Base-by-base conservation (phyloP, 2,797 vertebrate species). In the Halcyon chelicuti region DNA sequence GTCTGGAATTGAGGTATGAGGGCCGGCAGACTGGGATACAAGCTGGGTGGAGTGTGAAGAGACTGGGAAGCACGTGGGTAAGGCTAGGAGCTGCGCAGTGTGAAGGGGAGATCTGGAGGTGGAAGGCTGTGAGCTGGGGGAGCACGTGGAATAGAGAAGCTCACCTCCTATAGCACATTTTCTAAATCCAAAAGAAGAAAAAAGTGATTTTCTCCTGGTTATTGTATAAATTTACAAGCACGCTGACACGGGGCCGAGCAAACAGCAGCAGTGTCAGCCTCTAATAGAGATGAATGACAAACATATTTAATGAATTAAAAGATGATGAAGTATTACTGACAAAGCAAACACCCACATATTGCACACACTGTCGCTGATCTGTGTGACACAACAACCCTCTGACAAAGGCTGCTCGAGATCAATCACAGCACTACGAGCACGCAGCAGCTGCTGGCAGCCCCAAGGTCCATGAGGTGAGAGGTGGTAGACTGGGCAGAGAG, bases 251-350 rank as follows among this genome's bases (percentile, higher is more conserved):
- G 94, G 90, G 87, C 93, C 93, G 85, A 93, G 90, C 85, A 71
- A 88, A 88, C 89, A 91, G 90, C 78, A 62, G 85, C 20, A 3
- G 33, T 75, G 74, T 39, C 82, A 76, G 25, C 81, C 75, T 76
- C 75, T 90, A 87, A 96, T 74, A 61, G 85, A 95, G 94, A 96
- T 23, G 2, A 88, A 94, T 94, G 95, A 61, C 78, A 93, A 79
- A 66, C 46, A 57, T 44, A 80, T 79, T 86, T 91, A 91, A 94
- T 89, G 93, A 91, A 94, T 88, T 90, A 80, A 51, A 71, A 93
- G 86, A 81, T 90, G 94, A 94, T 94, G 76, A 74, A 94, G 87
- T 26, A 14, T 39, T 80, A 67, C 78, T 91, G 94, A 49, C 85
- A 91, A 46, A 80, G 90, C 77, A 81, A 87, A 65, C 35, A 22